Conservation (phyloP, 2,888 invertebrate species). For the Eristalis arbustorum region DNA sequence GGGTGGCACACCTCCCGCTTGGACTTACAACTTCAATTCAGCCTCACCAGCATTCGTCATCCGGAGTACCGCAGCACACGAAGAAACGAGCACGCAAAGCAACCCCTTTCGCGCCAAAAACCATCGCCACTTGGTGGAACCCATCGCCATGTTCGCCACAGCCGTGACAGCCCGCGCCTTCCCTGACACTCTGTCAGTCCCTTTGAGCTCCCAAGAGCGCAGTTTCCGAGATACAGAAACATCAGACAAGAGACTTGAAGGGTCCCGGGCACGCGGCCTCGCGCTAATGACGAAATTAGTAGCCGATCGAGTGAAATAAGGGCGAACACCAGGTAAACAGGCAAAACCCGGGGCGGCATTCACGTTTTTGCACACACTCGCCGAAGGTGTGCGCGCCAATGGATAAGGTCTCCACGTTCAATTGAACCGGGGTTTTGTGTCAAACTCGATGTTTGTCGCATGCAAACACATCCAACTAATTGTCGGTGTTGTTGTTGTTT, state of each 20-base stretch:
- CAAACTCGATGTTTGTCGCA: slow-evolving; percentile 59
- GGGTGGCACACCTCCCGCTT: not conserved
- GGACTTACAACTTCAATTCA: not conserved
- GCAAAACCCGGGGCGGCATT: slow-evolving; percentile 26
- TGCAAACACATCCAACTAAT: slow-evolving; percentile 62
- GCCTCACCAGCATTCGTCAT: slow-evolving; percentile 4
- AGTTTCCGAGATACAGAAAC: not conserved
- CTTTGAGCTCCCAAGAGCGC: not conserved
- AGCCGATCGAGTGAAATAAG: slow-evolving; percentile 61
- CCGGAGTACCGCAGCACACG: no score
- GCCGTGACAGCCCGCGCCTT: not conserved
- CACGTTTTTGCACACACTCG: slow-evolving; percentile 17
- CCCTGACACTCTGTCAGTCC: not conserved
- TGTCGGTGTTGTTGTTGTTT: slow-evolving; percentile 23
- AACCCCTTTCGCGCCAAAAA: slow-evolving; percentile 47
- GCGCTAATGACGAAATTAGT: slow-evolving; percentile 67
- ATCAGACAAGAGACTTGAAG: not conserved
- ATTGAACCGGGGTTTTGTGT: slow-evolving; percentile 36
- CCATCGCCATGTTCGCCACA: slow-evolving; percentile 32
- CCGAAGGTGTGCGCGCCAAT: not conserved
- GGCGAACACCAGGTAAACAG: slow-evolving; percentile 33
- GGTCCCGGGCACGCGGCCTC: slow-evolving; percentile 10
- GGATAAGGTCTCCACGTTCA: not conserved
- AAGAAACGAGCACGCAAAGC: not conserved
- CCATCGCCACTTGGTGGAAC: slow-evolving; percentile 19